Base-by-base conservation (phyloP, 2,797 vertebrate species). In the Diplodus puntazzo region DNA sequence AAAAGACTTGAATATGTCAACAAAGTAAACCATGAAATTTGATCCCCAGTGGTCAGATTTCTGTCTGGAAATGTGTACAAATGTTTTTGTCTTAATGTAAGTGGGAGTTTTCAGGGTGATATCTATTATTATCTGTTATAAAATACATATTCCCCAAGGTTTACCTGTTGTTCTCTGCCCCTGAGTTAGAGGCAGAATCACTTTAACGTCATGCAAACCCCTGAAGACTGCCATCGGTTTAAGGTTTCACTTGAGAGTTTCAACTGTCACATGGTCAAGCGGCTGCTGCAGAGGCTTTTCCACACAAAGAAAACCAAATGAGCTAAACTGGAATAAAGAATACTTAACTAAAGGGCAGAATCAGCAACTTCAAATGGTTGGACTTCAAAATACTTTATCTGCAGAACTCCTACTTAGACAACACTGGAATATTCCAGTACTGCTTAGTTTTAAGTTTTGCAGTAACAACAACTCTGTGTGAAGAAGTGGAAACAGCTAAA, bases 161-260 rank as follows among this genome's bases (percentile, higher is more conserved):
- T 25, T 25, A 25, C 3, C 25, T 25, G 25, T 25, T 25, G 25
- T 25, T 25, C 25, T n/a, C 18, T 48, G 34, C 27, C 17, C 5
- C 65, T 21, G 49, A 78, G 45, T 25, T n/a, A 34, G 42, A 53
- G 10, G 21, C 45, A 11, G 39, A 13, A 3, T 30, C 45, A 49
- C 42, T 7, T 49, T 48, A 61, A 63, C 9, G 20, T 59, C 30
- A 54, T 64, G 43, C 39, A 21, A 60, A 12, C 34, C 20, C 2
- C 62, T 3, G 46, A 23, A 25, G 4, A 75, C 39, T 14, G 30
- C 16, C 80, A 12, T n/a, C 39, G 60, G 67, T 82, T 70, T 74
- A 16, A 39, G 21, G 70, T 83, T 77, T 85, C 78, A 80, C 18
- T 59, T 34, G 52, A 54, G 39, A 52, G 10, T 54, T 79, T 71